Base-by-base conservation (phyloP, 1,140 invertebrate species). In the Gonatopus flavifemur region DNA sequence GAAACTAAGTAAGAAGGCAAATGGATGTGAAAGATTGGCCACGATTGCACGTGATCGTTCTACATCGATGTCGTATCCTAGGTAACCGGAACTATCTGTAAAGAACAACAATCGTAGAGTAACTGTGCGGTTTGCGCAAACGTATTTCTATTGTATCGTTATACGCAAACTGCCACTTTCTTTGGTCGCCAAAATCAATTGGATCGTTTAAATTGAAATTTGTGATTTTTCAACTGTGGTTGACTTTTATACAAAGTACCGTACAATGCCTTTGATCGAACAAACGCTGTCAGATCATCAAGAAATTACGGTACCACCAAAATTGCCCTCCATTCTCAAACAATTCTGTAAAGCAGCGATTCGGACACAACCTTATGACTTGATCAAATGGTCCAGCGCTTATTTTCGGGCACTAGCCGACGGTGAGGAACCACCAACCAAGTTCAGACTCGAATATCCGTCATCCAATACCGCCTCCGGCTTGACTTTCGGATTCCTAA, bases 341-440 rank as follows among this genome's bases (percentile, higher is more conserved):
- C 85, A 90, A 64, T 96, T 90, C 65, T 91, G 91, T 13, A 96
- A 95, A 81, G 91, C 91, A 16, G 93, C 92, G 0, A 94, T 96
- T 35, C 83, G 90, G 59, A 94, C 91, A 13, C 92, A 95, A 67
- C 93, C 93, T 0, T 85, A 86, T 49, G 92, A 95, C 79, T 79
- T 95, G 0, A 76, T 95, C 0, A 83, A 82, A 49, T 96, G 93
- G 92, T 91, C 91, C 1, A 86, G 83, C 19, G 83, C 88, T 2
- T 92, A 91, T 67, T 91, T 91, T 64, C 81, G 82, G 21, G 87
- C 86, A 1, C 59, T 90, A 28, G 82, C 86, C 0, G 76, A 86
- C 13, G 83, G 83, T 3, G 75, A 83, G 2, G 79, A 83, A 3
- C 87, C 87, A 3, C 87, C 88, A 0, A 82, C 88, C 0, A 94